A percentile compares a stretch with the other conserved stretches of the same genome.
Conservation (phyloP, 2,113 vertebrate species). For the Rhea pennata region DNA sequence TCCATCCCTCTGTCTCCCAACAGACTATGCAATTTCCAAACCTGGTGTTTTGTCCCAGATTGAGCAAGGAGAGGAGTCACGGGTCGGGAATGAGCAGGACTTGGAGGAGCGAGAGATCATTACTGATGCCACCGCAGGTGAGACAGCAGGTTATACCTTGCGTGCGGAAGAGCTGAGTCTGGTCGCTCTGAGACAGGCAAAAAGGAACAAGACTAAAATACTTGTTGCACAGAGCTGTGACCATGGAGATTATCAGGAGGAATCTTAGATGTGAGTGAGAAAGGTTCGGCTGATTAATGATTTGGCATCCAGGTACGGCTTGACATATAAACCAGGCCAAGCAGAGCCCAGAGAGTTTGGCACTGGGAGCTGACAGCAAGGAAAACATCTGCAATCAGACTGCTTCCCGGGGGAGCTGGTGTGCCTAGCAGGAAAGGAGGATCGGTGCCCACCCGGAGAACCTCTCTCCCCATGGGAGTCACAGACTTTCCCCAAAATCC, state of each 20-base stretch:
- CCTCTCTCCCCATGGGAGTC: neutral
- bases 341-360: neutral
- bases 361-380: neutral
- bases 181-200: neutral
- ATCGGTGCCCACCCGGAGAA: rapidly evolving
- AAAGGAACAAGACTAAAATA: neutral
- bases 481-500: neutral
- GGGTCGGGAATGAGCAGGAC: conserved; percentile 71
- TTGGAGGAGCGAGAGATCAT: conserved; percentile 77
- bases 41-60: conserved; percentile 80
- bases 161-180: neutral
- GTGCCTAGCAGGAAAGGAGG: neutral
- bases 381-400: neutral
- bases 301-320: neutral
- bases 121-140: conserved; percentile 76
- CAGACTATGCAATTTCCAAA: conserved; percentile 84
- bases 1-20: conserved; percentile 26
- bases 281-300: neutral
- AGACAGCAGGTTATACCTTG: neutral
- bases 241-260: neutral
- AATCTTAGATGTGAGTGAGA: neutral
- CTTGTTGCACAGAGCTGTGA: neutral
- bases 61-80: conserved; percentile 68
- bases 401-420: neutral
- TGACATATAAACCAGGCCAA: neutral